These are phyloP conservation scores for Rhombomys opimus DNA, from an alignment of 2,113 vertebrate genomes.

Conservation along the genomic window DNA sequence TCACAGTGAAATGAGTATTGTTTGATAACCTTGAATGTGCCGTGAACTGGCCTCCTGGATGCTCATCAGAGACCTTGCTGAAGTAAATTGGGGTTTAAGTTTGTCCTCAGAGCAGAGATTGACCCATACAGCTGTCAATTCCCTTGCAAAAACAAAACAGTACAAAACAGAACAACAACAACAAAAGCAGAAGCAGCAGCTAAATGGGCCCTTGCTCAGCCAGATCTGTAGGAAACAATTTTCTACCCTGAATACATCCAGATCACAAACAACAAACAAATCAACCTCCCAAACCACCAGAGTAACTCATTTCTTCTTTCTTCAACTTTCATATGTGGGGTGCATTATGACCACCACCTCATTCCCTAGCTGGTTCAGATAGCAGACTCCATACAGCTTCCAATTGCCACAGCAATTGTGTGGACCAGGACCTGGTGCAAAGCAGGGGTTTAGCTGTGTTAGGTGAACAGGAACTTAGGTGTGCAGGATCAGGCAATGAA, in stretches of 20 bases:
- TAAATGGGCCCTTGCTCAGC: neutral
- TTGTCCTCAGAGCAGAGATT: conserved; percentile 19
- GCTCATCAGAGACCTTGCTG: neutral
- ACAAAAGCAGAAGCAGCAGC: neutral
- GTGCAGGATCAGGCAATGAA: neutral
- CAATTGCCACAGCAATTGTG: neutral
- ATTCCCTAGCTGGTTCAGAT: no score
- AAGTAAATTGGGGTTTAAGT: conserved; percentile 50
- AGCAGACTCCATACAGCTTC: neutral
- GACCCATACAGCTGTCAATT: neutral
- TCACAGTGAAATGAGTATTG: conserved; percentile 67
- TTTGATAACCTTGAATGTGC: conserved; percentile 50
- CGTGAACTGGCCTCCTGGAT: neutral
- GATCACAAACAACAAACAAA: neutral
- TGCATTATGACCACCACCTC: rapidly evolving
- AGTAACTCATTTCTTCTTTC: neutral
- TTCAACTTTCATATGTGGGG: neutral
- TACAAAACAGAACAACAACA: no score
- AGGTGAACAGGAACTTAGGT: neutral
- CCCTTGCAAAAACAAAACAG: neutral
- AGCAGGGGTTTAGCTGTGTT: neutral
- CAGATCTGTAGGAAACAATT: neutral
- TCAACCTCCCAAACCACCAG: neutral
- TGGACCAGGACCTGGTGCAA: neutral
- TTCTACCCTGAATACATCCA: neutral